phyloP scores from a whole-genome alignment of 2,888 invertebrate genomes.

The Amphimallon solstitiale region DNA sequence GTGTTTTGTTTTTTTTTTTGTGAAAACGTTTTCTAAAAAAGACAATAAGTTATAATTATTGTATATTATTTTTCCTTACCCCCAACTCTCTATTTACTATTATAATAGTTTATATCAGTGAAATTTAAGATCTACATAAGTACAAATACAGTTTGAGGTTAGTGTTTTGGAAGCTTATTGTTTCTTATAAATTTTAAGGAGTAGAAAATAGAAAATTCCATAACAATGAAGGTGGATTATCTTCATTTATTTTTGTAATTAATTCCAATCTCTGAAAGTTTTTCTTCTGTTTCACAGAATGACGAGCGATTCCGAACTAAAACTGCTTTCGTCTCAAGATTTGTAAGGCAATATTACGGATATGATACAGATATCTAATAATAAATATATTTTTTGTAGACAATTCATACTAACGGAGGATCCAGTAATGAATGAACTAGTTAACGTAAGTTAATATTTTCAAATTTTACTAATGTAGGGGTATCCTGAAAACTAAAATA shows the following conservation, averaged over 20 bases:
- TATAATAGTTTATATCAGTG: too few species aligned
- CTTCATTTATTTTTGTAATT: neutral
- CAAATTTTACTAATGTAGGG: too few species aligned
- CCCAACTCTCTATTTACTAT: too few species aligned
- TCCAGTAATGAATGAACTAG: neutral
- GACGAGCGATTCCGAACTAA: neutral
- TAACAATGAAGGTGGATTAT: too few species aligned
- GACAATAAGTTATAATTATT: too few species aligned
- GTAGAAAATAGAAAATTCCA: neutral
- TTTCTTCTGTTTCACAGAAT: conserved; percentile 17
- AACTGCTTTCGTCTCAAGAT: neutral
- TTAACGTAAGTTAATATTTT: neutral
- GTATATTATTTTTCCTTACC: too few species aligned
- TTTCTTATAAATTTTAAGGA: neutral
- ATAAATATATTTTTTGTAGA: neutral
- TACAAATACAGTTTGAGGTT: neutral
- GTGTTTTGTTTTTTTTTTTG: too few species aligned
- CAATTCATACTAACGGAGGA: neutral
- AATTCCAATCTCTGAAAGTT: neutral
- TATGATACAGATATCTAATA: neutral
- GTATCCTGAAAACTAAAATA: too few species aligned
- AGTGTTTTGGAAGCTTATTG: neutral
- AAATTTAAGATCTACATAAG: too few species aligned
- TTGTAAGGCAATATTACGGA: neutral
- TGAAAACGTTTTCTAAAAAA: too few species aligned